Conservation (phyloP, 1,140 invertebrate genomes). For the Meloidogyne floridensis region DNA sequence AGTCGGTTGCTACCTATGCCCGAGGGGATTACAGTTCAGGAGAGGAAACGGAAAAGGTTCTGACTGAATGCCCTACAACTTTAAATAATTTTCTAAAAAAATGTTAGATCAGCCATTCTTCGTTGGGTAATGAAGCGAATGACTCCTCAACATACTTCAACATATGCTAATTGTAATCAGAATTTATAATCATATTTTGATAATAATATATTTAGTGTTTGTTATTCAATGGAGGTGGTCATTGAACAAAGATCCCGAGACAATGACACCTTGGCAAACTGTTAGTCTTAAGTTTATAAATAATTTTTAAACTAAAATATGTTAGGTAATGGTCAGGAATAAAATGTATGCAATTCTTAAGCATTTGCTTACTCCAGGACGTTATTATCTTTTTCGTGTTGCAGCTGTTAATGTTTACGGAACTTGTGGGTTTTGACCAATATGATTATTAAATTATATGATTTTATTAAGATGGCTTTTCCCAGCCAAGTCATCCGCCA, state of each 20-base stretch:
- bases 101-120: constrained; percentile 54
- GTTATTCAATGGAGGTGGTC: constrained; percentile 63
- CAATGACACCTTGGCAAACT: constrained; percentile 64
- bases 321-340: constrained; percentile 51
- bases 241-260: constrained; percentile 42
- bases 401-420: constrained; percentile 51
- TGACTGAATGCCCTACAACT: background rate
- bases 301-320: background rate
- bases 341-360: constrained; percentile 63
- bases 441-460: background rate
- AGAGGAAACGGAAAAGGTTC: constrained; percentile 57
- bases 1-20: constrained; percentile 52
- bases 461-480: constrained; percentile 46
- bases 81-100: background rate
- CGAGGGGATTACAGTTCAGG: constrained; percentile 50
- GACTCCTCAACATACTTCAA: constrained; percentile 47
- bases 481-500: constrained; percentile 43
- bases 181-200: background rate
- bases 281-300: constrained; percentile 46
- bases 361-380: constrained; percentile 56
- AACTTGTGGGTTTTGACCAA: constrained; percentile 21
- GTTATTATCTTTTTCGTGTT: constrained; percentile 60
- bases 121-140: constrained; percentile 58
- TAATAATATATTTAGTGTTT: constrained; percentile 34
- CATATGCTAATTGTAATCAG: constrained; percentile 47